A percentile compares a stretch with the other conserved stretches of the same genome.
Evolutionary conservation across 2,113 vertebrate species (phyloP).

Genomic region (Nibea coibor): DNA sequence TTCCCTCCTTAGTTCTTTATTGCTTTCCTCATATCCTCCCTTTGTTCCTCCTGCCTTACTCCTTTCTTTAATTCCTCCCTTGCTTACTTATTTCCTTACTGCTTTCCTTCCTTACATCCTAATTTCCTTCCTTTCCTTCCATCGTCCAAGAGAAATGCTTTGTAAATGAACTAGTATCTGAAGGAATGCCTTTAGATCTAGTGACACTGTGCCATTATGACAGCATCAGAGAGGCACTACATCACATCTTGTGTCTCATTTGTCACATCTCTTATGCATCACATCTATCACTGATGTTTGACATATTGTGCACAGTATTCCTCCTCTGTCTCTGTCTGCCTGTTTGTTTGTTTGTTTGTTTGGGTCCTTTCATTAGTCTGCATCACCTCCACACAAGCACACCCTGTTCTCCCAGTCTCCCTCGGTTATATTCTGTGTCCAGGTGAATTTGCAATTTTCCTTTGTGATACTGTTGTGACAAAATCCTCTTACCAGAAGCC

Average conservation of each 20-base stretch:
- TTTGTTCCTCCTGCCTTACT: neutral
- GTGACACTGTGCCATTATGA: conserved; percentile 16
- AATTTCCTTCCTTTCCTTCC: no score
- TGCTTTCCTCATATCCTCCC: no score
- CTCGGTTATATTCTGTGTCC: neutral
- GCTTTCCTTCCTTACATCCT: no score
- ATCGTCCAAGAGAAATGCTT: neutral
- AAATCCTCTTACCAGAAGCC: neutral
- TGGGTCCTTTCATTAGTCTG: conserved; percentile 8
- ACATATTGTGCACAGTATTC: neutral
- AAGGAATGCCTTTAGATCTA: neutral
- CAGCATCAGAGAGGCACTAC: neutral
- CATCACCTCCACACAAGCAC: neutral
- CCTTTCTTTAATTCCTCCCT: no score
- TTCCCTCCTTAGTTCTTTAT: neutral
- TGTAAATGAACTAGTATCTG: neutral
- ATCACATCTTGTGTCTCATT: conserved; percentile 2
- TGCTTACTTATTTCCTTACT: no score
- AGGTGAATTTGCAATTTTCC: neutral
- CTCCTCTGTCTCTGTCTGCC: conserved; percentile 9
- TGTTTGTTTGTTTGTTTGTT: conserved; percentile 7
- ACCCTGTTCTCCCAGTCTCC: neutral
- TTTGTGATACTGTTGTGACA: neutral
- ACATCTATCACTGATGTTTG: conserved; percentile 35
- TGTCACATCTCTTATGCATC: conserved; percentile 8